Percentiles rank a stretch among this genome's conserved stretches.
These are phyloP conservation scores for Brachionus koreanus DNA, from an alignment of 1,140 invertebrate genomes.

Conservation along the genomic window DNA sequence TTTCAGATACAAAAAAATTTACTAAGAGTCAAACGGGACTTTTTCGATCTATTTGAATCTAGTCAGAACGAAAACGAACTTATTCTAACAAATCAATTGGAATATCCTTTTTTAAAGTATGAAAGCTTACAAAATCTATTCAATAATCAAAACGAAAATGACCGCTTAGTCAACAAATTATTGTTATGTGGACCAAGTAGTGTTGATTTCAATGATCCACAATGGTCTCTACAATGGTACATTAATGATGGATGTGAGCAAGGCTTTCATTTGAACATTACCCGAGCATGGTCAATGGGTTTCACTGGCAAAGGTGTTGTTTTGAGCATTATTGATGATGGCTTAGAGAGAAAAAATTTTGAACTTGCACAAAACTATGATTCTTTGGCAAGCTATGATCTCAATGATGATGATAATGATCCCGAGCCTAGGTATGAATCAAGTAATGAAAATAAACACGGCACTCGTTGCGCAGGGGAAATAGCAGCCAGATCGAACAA, in stretches of 20 bases:
- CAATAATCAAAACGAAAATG: not conserved
- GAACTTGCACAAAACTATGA: slow-evolving; percentile 62
- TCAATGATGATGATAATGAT: slow-evolving; percentile 87
- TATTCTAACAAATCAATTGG: not conserved
- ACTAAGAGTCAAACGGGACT: not conserved
- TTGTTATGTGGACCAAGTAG: not conserved
- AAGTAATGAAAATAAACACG: slow-evolving; percentile 43
- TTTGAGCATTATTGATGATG: slow-evolving; percentile 50
- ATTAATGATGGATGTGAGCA: slow-evolving; percentile 23
- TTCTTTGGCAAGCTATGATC: slow-evolving; percentile 86
- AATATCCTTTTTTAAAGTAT: not conserved
- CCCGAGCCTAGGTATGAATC: slow-evolving; percentile 74
- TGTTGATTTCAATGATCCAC: not conserved
- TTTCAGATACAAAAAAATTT: not conserved
- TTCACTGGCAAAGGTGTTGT: slow-evolving; percentile 48
- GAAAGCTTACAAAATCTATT: not conserved
- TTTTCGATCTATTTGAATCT: not conserved
- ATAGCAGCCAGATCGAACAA: slow-evolving; percentile 87
- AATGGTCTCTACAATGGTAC: slow-evolving; percentile 38
- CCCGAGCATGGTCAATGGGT: slow-evolving; percentile 48
- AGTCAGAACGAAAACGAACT: not conserved
- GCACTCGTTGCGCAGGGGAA: slow-evolving; percentile 66
- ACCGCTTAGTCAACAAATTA: not conserved
- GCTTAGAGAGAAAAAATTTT: slow-evolving; percentile 48
- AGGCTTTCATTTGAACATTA: slow-evolving; percentile 48